Evolutionary conservation across 2,888 invertebrate genomes (phyloP).

Genomic region (Mythimna albipuncta): DNA sequence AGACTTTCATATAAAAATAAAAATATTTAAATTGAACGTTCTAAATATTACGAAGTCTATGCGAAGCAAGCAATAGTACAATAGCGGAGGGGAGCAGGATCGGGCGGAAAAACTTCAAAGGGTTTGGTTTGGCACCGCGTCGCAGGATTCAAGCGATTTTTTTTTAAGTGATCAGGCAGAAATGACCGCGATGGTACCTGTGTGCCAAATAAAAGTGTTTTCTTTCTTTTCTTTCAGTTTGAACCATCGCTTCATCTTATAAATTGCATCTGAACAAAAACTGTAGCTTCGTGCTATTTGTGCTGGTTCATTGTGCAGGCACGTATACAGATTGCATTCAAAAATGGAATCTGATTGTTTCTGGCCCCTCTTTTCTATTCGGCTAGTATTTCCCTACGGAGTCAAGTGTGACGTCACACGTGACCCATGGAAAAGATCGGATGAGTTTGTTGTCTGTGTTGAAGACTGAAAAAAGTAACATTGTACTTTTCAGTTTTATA

Average conservation of each 20-base stretch:
- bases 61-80: too few species aligned
- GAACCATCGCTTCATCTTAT: conserved; percentile 45
- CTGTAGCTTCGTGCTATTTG: conserved; percentile 58
- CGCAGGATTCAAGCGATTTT: too few species aligned
- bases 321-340: conserved; percentile 52
- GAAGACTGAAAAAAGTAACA: not conserved
- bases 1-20: too few species aligned
- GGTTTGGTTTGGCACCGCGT: too few species aligned
- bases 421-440: conserved; percentile 6
- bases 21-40: too few species aligned
- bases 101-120: too few species aligned
- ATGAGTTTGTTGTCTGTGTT: not conserved
- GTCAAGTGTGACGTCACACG: conserved; percentile 22
- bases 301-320: conserved; percentile 64
- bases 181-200: too few species aligned
- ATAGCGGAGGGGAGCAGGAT: too few species aligned
- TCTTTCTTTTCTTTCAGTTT: not conserved
- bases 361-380: conserved; percentile 40
- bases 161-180: too few species aligned
- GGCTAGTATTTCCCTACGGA: conserved; percentile 24
- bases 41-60: too few species aligned
- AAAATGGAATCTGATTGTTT: conserved; percentile 57
- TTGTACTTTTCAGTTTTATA: too few species aligned
- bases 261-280: conserved; percentile 36
- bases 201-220: too few species aligned